These are phyloP conservation scores for Calameuta idolon DNA, from an alignment of 2,888 invertebrate species.

Conservation along the genomic window DNA sequence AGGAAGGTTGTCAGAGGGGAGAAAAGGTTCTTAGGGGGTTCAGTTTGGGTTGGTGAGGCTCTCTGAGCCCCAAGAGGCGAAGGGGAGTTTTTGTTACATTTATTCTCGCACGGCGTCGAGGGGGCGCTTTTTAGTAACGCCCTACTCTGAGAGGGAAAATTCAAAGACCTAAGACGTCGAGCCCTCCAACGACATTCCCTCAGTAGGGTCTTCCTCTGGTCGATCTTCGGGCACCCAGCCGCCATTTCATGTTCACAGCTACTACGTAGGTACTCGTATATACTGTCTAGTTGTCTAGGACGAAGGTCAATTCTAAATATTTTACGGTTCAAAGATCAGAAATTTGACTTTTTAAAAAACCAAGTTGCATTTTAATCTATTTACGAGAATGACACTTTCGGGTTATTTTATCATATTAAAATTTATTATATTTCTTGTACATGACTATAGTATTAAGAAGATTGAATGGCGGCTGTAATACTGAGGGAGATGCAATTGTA, in stretches of 20 bases:
- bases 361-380: background rate
- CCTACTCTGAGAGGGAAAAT: conserved; percentile 18
- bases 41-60: conserved; percentile 1
- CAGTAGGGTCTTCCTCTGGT: background rate
- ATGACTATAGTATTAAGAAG: background rate
- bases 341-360: background rate
- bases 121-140: conserved; percentile 51
- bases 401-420: background rate
- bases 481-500: background rate
- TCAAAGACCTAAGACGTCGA: conserved; percentile 6
- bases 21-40: conserved; percentile 19
- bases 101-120: conserved; percentile 51
- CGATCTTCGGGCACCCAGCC: background rate
- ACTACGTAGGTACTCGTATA: background rate
- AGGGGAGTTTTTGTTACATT: conserved; percentile 51
- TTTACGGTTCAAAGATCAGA: background rate
- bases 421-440: background rate
- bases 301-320: background rate
- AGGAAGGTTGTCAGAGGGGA: conserved; percentile 15
- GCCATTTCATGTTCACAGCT: background rate
- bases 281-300: background rate
- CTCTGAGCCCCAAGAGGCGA: conserved; percentile 30
- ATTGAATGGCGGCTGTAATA: background rate
- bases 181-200: background rate
- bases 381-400: background rate